phyloP scores from a whole-genome alignment of 2,797 vertebrate genomes.

The Hyperoplus lanceolatus region DNA sequence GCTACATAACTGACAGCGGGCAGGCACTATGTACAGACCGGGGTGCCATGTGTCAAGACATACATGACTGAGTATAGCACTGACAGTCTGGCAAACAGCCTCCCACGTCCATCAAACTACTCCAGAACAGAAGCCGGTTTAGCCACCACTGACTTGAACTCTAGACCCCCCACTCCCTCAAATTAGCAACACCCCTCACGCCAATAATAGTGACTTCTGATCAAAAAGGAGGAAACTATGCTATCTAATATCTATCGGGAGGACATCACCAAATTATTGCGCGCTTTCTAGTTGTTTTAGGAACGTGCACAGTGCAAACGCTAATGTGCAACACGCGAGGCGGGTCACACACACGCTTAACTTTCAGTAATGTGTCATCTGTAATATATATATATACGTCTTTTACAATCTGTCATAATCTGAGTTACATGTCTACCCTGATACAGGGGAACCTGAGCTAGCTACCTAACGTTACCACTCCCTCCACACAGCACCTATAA shows the following conservation, averaged over 20 bases:
- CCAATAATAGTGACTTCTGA: conserved; percentile 1
- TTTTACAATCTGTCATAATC: conserved; percentile 34
- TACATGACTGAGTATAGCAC: conserved; percentile 79
- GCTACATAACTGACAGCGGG: conserved; percentile 82
- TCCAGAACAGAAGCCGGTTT: conserved; percentile 37
- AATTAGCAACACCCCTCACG: conserved; percentile 10
- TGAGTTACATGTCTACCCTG: conserved; percentile 54
- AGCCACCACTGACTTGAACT: conserved; percentile 23
- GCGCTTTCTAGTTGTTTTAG: conserved; percentile 33
- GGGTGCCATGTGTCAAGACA: conserved; percentile 79
- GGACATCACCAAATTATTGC: conserved; percentile 18
- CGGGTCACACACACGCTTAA: neutral
- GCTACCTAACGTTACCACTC: conserved; percentile 63
- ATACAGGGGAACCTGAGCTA: conserved; percentile 51
- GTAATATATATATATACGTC: conserved; percentile 15
- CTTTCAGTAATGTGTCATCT: conserved; percentile 29
- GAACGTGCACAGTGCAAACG: conserved; percentile 44
- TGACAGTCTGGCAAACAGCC: conserved; percentile 74
- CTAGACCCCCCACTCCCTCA: neutral
- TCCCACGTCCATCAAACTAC: conserved; percentile 82
- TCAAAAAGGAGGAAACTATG: neutral
- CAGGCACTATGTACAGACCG: conserved; percentile 79
- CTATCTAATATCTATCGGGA: neutral
- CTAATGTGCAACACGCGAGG: conserved; percentile 21
- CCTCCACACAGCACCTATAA: conserved; percentile 54